Evolutionary conservation across 2,797 vertebrate species (phyloP).

Genomic region (Sebastes hopkinsi): DNA sequence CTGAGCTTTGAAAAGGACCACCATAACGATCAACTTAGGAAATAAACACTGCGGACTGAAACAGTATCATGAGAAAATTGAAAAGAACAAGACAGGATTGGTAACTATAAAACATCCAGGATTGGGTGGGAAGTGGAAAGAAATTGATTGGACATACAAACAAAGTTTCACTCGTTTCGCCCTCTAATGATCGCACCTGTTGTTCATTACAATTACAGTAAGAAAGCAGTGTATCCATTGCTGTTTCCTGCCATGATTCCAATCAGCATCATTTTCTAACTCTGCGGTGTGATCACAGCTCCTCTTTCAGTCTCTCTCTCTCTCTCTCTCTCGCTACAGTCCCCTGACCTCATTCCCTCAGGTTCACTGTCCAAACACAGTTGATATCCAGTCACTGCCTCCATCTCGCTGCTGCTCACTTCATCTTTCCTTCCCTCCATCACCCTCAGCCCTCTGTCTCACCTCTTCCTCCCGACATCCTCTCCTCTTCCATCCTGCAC

Average conservation of each 20-base stretch:
- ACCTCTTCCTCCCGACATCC: neutral
- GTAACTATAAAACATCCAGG: neutral
- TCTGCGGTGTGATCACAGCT: neutral
- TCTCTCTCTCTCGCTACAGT: neutral
- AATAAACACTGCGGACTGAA: neutral
- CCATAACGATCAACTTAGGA: neutral
- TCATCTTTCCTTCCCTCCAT: neutral
- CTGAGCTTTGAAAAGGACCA: neutral
- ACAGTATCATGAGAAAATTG: neutral
- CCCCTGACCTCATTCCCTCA: constrained; percentile 14
- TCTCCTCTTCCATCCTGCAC: neutral
- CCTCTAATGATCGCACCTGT: neutral
- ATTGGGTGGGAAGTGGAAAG: neutral
- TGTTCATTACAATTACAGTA: neutral
- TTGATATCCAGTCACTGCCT: constrained; percentile 7
- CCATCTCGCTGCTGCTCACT: constrained; percentile 1
- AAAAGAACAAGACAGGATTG: neutral
- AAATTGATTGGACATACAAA: neutral
- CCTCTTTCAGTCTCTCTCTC: neutral
- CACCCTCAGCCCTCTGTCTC: neutral
- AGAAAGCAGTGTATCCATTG: neutral
- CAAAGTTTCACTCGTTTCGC: neutral
- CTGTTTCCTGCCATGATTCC: neutral
- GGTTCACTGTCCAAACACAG: constrained; percentile 28
- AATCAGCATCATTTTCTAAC: neutral